Percentiles rank a stretch among this genome's conserved stretches.
phyloP scores from a whole-genome alignment of 2,113 vertebrate genomes.

The Saguinus imperator region DNA sequence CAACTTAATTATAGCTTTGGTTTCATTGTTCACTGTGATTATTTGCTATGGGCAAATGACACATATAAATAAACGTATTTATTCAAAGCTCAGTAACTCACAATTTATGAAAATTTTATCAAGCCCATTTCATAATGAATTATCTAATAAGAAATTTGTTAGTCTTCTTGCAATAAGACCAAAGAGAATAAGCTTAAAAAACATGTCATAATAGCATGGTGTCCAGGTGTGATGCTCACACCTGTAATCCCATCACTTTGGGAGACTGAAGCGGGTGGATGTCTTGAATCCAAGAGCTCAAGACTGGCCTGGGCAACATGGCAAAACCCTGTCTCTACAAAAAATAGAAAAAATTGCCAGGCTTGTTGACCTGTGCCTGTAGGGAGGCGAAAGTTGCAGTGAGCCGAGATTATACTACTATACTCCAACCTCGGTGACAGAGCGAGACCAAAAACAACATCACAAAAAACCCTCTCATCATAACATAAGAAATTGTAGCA shows the following conservation, averaged over 20 bases:
- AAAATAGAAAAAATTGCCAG: no score
- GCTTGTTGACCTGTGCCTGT: no score
- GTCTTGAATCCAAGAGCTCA: no score
- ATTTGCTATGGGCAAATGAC: slow-evolving; percentile 45
- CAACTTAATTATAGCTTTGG: slow-evolving; percentile 56
- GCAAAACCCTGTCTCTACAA: no score
- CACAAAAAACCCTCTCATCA: background rate
- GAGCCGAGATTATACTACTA: no score
- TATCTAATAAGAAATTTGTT: background rate
- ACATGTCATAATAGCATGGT: background rate
- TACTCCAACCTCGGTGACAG: no score
- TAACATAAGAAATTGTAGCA: background rate
- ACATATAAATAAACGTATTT: slow-evolving; percentile 5
- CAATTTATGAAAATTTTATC: slow-evolving; percentile 20
- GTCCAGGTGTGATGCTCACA: no score
- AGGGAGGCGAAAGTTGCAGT: no score
- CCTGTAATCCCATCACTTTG: no score
- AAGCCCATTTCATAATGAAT: background rate
- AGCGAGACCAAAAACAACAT: no score
- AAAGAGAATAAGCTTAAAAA: background rate
- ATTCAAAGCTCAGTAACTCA: background rate
- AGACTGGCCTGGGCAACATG: no score
- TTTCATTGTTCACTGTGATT: slow-evolving; percentile 34
- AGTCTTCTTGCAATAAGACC: background rate
- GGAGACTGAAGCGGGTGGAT: no score